Evolutionary conservation across 2,113 vertebrate species (phyloP), one percentile per base, ranked within the genome.

Genomic region (Empidonax alnorum): DNA sequence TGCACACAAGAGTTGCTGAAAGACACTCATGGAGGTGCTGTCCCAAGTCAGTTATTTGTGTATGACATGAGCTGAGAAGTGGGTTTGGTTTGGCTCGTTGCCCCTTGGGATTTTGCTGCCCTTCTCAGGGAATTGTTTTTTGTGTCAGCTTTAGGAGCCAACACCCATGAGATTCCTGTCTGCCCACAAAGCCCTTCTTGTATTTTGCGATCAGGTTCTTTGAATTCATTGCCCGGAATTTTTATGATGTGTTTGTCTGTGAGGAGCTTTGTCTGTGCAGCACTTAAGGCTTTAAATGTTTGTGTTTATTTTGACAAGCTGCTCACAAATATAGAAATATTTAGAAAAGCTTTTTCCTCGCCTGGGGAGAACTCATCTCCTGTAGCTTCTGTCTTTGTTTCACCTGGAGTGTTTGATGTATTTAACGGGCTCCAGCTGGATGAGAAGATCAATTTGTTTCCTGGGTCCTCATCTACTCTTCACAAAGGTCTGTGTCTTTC

Each of bases 71-170:
- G 52, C 56, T n/a, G 31, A 76, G 53, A 49, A 85, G 52, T 72
- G 41, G 23, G 14, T 75, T 96, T 82, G 44, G 61, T 61, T 84
- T 87, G 91, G 69, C 84, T 93, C 0, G 0, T 27, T 87, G 74
- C 78, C 31, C 0, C 62, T 33, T 78, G 41, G 65, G 71, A 37
- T 93, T 97, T 96, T 96, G 7, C 62, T 62, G 71, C 55, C 33
- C n/a, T 63, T 87, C 46, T 96, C 62, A 82, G 78, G 59, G 55
- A 97, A 84, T 49, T 90, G 33, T 21, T 78, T 79, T 71, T 87
- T 68, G 23, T 16, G 6, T 73, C 1, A 1, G 23, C 80, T 79
- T 87, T 58, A 73, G 83, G 39, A 84, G 46, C 53, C 86, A 67
- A n/a, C 37, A 75, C n/a, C 61, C 89, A 14, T 18, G 21, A 88